A percentile compares a stretch with the other conserved stretches of the same genome.
These are phyloP conservation scores for Procambarus virginalis DNA, from an alignment of 1,140 invertebrate species.

Conservation along the genomic window DNA sequence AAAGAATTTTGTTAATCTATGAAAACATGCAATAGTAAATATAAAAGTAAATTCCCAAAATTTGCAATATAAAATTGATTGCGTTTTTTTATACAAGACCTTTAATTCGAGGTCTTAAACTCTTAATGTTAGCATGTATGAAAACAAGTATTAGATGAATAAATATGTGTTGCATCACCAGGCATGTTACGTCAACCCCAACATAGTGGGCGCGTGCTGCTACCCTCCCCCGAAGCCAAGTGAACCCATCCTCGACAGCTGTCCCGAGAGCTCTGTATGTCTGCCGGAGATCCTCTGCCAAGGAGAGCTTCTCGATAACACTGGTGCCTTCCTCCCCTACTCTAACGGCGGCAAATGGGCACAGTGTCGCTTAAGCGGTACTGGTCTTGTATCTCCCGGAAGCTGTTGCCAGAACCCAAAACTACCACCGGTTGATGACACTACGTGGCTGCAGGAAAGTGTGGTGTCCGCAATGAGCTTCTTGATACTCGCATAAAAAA, in stretches of 20 bases:
- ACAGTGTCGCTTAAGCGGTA: conserved; percentile 24
- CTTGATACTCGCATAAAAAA: conserved; percentile 55
- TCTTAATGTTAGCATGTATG: no score
- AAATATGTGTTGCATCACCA: background rate
- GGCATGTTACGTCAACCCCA: background rate
- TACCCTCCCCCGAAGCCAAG: background rate
- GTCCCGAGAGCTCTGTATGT: conserved; percentile 35
- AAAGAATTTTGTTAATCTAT: no score
- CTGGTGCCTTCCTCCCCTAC: background rate
- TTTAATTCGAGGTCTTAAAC: no score
- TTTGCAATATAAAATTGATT: no score
- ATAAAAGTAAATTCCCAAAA: no score
- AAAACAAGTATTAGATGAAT: no score
- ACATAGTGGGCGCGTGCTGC: conserved; percentile 12
- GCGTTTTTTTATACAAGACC: no score
- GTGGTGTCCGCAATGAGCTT: conserved; percentile 22
- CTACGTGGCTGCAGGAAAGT: background rate
- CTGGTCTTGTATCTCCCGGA: conserved; percentile 16
- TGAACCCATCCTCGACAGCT: background rate
- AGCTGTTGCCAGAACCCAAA: conserved; percentile 25
- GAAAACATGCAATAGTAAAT: no score
- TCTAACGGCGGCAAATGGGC: background rate
- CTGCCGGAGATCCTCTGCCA: conserved; percentile 37
- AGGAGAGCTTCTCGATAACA: background rate
- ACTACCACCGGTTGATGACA: background rate